Base-by-base conservation (phyloP, 2,113 vertebrate species). In the Ranitomeya variabilis region DNA sequence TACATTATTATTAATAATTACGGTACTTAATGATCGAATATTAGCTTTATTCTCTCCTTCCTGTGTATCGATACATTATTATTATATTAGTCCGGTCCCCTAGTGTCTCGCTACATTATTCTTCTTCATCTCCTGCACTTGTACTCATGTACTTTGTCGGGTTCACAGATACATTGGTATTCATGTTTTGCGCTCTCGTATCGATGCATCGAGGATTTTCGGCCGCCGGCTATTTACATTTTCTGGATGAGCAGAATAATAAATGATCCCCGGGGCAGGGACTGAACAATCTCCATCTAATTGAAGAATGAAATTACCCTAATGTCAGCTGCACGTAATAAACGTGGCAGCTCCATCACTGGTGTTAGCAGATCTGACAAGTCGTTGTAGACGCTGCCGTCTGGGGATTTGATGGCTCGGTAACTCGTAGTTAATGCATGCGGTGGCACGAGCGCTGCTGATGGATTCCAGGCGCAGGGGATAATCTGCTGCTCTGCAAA, bases 181-280 rank as follows among this genome's bases (percentile, higher is more conserved):
- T 45, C 37, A 45, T 45, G 8, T 13, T 57, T 57, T 57, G 3
- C 12, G 1, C 55, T 57, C 55, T 57, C 55, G 55, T 57, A 9
- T 71, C 12, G 67, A 12, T 71, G 11, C 67, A 23, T 71, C 26
- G 11, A 71, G 23, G 26, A 71, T n/a, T 71, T 57, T 23, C 26
- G 7, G 67, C 26, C 26, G n/a, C 67, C 26, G n/a, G n/a, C 26
- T 23, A 23, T 26, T 71, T n/a, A 26, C 67, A 71, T 71, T 71
- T 71, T n/a, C 26, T 23, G 67, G 26, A 26, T 26, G 67, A 13
- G 67, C n/a, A 23, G 67, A 71, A 71, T 71, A 71, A 71, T 87
- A 55, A 87, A 87, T 90, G 88, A 88, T 60, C 69, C 54, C 66
- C 54, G 15, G 23, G 45, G 26, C 12, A 31, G 62, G n/a, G 59